These are phyloP conservation scores for Cladopsammia gracilis DNA, from an alignment of 64 coral and sea anemone genomes.

Conservation along the genomic window DNA sequence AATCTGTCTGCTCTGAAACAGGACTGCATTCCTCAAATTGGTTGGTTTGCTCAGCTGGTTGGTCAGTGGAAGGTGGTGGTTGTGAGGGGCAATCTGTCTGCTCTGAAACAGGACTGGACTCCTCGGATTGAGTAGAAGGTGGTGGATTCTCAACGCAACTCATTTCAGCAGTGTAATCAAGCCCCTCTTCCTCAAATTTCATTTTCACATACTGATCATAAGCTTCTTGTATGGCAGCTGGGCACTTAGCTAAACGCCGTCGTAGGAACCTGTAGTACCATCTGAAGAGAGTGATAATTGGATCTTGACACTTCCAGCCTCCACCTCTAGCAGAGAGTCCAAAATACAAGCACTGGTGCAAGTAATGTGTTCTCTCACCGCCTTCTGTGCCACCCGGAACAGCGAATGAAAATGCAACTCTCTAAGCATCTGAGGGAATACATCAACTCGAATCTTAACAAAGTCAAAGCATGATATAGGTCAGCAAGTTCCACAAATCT, in stretches of 20 bases:
- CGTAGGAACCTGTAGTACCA: slow-evolving; percentile 23
- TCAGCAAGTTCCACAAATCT: slow-evolving; percentile 55
- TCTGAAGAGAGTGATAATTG: slow-evolving; percentile 29
- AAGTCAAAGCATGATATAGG: slow-evolving; percentile 47
- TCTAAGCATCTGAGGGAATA: slow-evolving; percentile 45
- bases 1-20: not conserved
- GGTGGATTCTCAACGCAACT: not conserved
- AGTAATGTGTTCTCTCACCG: slow-evolving; percentile 61
- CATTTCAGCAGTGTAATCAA: slow-evolving; percentile 22
- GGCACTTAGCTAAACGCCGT: slow-evolving; percentile 10
- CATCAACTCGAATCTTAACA: slow-evolving; percentile 42
- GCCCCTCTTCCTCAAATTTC: slow-evolving; percentile 41
- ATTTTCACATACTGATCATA: slow-evolving; percentile 22
- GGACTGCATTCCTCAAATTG: not conserved
- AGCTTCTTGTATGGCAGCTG: slow-evolving; percentile 21
- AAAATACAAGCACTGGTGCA: slow-evolving; percentile 40
- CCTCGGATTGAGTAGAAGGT: not conserved
- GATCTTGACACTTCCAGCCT: slow-evolving; percentile 53
- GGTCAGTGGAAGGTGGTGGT: not conserved
- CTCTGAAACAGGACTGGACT: not conserved
- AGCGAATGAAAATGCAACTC: slow-evolving; percentile 46
- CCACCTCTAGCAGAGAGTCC: slow-evolving; percentile 49
- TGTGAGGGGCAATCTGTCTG: not conserved
- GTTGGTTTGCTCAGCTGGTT: too few species aligned
- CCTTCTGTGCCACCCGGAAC: slow-evolving; percentile 57